Percentiles rank a stretch among this genome's conserved stretches.
Conservation (phyloP, 2,113 vertebrate genomes). For the Heterotis niloticus region DNA sequence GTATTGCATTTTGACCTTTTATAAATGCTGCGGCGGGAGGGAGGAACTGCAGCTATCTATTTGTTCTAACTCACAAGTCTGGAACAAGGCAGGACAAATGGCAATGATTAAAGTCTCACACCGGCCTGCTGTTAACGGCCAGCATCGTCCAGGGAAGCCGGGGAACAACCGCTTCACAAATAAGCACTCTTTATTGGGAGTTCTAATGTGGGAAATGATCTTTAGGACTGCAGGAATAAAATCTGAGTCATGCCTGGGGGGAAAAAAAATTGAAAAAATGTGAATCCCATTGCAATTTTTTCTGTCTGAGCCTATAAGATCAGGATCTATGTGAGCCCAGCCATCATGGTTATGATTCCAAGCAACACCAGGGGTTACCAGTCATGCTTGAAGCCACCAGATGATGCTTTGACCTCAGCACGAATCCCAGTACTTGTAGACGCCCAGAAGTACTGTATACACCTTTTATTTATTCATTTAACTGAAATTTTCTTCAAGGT, state of each 20-base stretch:
- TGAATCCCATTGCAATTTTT: conserved; percentile 31
- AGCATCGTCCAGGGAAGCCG: not conserved
- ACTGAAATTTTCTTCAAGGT: no score
- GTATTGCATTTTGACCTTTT: conserved; percentile 53
- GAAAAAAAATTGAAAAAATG: not conserved
- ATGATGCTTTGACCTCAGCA: conserved; percentile 27
- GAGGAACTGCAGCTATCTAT: conserved; percentile 32
- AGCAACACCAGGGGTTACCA: conserved; percentile 12
- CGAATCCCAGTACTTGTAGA: not conserved
- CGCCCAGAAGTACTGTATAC: not conserved
- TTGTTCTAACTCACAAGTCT: conserved; percentile 30
- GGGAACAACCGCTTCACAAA: conserved; percentile 16
- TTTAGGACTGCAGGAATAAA: conserved; percentile 32
- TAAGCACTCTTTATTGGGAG: conserved; percentile 36
- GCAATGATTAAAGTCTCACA: conserved; percentile 41
- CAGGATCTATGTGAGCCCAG: conserved; percentile 29
- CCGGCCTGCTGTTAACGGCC: not conserved
- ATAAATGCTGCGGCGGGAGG: conserved; percentile 40
- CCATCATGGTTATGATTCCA: conserved; percentile 34
- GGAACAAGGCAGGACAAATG: conserved; percentile 33
- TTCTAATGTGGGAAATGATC: conserved; percentile 31
- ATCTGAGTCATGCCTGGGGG: conserved; percentile 22
- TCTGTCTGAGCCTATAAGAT: conserved; percentile 33
- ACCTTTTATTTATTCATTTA: not conserved
- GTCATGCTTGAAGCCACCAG: conserved; percentile 25